A percentile compares a stretch with the other conserved stretches of the same genome.
Conservation (phyloP, 2,888 invertebrate genomes). For the Ligdia adustata region DNA sequence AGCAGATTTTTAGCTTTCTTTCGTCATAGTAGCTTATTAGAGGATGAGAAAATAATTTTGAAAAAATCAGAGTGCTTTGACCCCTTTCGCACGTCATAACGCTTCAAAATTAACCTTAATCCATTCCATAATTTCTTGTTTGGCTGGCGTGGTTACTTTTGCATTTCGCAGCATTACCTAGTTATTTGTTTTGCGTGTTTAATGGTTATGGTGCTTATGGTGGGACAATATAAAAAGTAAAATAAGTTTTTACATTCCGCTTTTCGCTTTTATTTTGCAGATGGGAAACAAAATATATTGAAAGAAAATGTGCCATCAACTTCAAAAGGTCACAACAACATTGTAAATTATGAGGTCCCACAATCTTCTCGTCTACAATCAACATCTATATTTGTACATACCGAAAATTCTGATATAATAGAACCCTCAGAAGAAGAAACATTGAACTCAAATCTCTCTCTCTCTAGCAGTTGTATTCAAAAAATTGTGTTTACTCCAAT, state of each 20-base stretch:
- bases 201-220: conserved; percentile 16
- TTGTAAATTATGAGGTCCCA: conserved; percentile 14
- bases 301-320: conserved; percentile 14
- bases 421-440: conserved; percentile 20
- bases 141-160: conserved; percentile 16
- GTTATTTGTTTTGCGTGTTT: conserved; percentile 15
- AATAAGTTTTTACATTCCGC: conserved; percentile 3
- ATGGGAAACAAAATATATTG: conserved; percentile 10
- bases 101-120: conserved; percentile 18
- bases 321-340: conserved; percentile 16
- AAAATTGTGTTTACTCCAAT: conserved; percentile 12
- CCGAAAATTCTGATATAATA: conserved; percentile 17
- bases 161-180: conserved; percentile 15
- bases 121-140: conserved; percentile 17
- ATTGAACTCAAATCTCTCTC: conserved; percentile 10
- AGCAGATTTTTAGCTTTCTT: conserved; percentile 5
- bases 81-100: conserved; percentile 14
- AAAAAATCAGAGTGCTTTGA: conserved; percentile 7
- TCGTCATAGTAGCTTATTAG: background rate
- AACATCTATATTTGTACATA: conserved; percentile 16
- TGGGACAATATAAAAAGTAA: conserved; percentile 8
- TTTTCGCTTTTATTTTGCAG: conserved; percentile 6
- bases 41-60: background rate
- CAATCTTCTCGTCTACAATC: conserved; percentile 15
- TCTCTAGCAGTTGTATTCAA: conserved; percentile 7